A percentile compares a stretch with the other conserved stretches of the same genome.
Evolutionary conservation across 2,113 vertebrate species (phyloP).

Genomic region (Coryphaenoides rupestris): DNA sequence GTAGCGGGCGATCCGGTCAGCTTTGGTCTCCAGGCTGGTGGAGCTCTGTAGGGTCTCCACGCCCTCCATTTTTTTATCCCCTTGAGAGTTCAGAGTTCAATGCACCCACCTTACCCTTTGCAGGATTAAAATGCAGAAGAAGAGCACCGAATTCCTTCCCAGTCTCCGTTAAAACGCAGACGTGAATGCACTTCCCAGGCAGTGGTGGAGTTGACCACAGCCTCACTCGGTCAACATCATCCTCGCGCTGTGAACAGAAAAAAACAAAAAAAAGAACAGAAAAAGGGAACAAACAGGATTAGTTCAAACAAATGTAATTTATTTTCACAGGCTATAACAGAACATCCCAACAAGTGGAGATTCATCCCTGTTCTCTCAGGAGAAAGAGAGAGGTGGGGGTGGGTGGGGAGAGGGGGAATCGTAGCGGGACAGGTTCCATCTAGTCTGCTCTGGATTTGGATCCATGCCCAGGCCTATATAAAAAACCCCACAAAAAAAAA

Average conservation of each 20-base stretch:
- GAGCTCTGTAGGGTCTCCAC: constrained; percentile 68
- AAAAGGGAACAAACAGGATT: constrained; percentile 29
- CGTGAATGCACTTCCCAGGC: neutral
- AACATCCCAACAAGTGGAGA: constrained; percentile 6
- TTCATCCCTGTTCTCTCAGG: constrained; percentile 10
- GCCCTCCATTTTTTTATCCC: constrained; percentile 49
- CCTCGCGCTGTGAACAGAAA: constrained; percentile 39
- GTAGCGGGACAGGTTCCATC: constrained; percentile 21
- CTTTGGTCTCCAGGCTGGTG: constrained; percentile 70
- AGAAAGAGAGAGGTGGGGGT: neutral
- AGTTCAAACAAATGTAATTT: constrained; percentile 7
- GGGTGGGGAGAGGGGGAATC: constrained; percentile 13
- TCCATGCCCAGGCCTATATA: constrained; percentile 26
- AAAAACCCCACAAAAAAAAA: constrained; percentile 2
- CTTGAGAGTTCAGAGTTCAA: neutral
- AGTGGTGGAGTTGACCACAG: constrained; percentile 22
- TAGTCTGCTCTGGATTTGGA: constrained; percentile 19
- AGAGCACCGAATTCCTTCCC: neutral
- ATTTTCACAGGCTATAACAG: constrained; percentile 23
- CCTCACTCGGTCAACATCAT: constrained; percentile 49
- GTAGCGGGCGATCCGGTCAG: constrained; percentile 77
- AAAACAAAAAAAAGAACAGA: constrained; percentile 38
- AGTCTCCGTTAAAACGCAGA: constrained; percentile 5
- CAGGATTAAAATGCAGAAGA: neutral
- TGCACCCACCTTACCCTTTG: neutral